Base-by-base conservation (phyloP, 64 coral and sea anemone genomes). In the Acropora tenuis region DNA sequence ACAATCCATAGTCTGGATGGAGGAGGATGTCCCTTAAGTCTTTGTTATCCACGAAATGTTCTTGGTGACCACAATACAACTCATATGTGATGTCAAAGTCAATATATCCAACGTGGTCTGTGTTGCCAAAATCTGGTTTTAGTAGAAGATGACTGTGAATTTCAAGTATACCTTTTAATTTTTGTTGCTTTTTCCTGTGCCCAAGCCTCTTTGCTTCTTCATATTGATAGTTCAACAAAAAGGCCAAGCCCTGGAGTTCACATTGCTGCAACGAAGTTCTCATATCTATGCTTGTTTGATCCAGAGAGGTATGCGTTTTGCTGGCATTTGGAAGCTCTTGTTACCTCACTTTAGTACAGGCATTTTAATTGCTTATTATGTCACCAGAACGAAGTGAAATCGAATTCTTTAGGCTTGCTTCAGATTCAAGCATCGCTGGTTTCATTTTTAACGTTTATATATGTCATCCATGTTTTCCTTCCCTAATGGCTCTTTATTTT, bases 131-230 rank as follows among this genome's bases (percentile, higher is more conserved):
- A 80, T 80, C 78, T 80, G 89, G 57, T 82, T 90, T 80, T 48
- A 90, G 77, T 82, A 90, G 78, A 90, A 90, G 89, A 82, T 90
- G 89, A 80, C 63, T 90, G 79, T 90, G 78, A 82, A 90, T 90
- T 60, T 90, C 89, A 65, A 90, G 77, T 49, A 90, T 40, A 82
- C 89, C 89, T 82, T 81, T 80, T 69, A 90, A 71, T 80, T 90
- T 90, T 90, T 80, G 52, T 82, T 90, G 66, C 78, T 90, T 90
- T 80, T 82, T 82, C 48, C 50, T 59, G 79, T 80, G 48, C 16
- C 47, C 63, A 66, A 80, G 78, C 78, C 63, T 90, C 66, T 82
- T 90, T 82, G 89, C 77, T 90, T 90, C 89, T 90, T 71, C 60
- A 4, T 69, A 80, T 81, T 82, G 78, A 90, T 90, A 90, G 63